Evolutionary conservation across 2,113 vertebrate species (phyloP).

Genomic region (Smithornis capensis): DNA sequence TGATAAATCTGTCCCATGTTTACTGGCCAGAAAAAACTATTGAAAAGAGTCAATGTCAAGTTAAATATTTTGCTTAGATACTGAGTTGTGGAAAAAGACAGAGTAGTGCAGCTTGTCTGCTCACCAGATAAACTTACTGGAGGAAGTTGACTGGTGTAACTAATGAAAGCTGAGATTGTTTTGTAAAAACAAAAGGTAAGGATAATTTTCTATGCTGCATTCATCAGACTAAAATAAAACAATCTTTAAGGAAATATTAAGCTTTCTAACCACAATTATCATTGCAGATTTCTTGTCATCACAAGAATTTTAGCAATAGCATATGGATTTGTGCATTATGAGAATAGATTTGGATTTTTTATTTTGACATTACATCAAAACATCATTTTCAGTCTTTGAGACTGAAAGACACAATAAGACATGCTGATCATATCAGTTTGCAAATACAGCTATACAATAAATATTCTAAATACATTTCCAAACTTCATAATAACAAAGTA

Average conservation of each 20-base stretch:
- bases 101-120: too few species aligned
- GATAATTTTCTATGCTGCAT: not conserved
- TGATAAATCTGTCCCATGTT: slow-evolving; percentile 36
- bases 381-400: not conserved
- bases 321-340: not conserved
- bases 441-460: not conserved
- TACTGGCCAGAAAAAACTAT: too few species aligned
- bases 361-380: not conserved
- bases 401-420: not conserved
- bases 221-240: not conserved
- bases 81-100: too few species aligned
- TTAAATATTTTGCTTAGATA: too few species aligned
- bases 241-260: not conserved
- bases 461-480: not conserved
- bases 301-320: not conserved
- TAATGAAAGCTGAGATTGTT: not conserved
- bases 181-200: not conserved
- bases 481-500: not conserved
- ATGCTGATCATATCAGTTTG: not conserved
- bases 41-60: too few species aligned
- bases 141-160: not conserved
- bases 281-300: not conserved
- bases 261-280: not conserved
- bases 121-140: not conserved
- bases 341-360: not conserved